Evolutionary conservation across 2,797 vertebrate species (phyloP).

Genomic region (Ptychadena robeensis): DNA sequence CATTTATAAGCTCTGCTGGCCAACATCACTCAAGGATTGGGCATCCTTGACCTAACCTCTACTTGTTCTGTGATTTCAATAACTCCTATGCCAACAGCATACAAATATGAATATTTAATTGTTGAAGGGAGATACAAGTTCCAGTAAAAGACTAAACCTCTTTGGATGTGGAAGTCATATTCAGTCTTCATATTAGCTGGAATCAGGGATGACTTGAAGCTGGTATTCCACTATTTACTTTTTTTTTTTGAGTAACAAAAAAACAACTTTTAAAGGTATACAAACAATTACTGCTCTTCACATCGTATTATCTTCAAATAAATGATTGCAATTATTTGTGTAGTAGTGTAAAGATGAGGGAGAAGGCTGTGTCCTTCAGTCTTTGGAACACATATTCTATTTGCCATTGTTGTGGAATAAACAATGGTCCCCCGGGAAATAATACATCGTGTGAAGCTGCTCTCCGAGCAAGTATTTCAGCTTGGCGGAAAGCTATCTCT

Average conservation of each 20-base stretch:
- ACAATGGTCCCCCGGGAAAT: constrained; percentile 40
- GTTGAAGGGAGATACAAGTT: too few species aligned
- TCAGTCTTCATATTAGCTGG: neutral
- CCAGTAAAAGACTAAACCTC: too few species aligned
- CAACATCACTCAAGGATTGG: too few species aligned
- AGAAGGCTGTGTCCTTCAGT: constrained; percentile 13
- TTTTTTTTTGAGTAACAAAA: neutral
- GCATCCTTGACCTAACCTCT: too few species aligned
- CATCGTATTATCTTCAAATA: neutral
- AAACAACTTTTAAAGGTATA: neutral
- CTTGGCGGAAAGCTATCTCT: constrained; percentile 21
- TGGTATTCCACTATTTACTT: neutral
- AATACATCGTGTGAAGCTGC: constrained; percentile 30
- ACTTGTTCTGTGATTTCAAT: too few species aligned
- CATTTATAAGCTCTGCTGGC: too few species aligned
- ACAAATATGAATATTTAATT: too few species aligned
- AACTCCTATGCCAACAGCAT: too few species aligned
- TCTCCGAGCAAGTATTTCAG: constrained; percentile 25
- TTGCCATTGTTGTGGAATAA: constrained; percentile 34
- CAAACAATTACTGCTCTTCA: neutral
- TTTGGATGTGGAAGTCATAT: neutral
- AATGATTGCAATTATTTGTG: neutral
- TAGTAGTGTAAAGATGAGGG: constrained; percentile 1
- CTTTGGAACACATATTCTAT: constrained; percentile 39
- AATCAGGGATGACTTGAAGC: too few species aligned